A percentile compares a stretch with the other conserved stretches of the same genome.
These are phyloP conservation scores for Opisthocomus hoazin DNA, from an alignment of 2,113 vertebrate genomes.

Conservation along the genomic window DNA sequence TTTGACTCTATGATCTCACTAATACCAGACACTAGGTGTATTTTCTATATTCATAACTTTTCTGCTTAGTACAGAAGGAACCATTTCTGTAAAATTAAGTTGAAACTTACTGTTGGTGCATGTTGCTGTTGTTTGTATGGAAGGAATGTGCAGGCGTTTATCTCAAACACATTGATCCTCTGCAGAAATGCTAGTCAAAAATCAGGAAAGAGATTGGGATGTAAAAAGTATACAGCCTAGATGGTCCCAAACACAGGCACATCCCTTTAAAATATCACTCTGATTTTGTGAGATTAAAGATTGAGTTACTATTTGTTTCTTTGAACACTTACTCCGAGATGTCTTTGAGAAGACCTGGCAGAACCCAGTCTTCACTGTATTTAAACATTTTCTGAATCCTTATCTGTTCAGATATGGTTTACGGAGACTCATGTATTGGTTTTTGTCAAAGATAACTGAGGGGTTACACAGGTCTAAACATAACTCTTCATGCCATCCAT, in stretches of 20 bases:
- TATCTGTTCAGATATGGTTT: background rate
- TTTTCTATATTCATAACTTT: background rate
- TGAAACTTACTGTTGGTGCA: background rate
- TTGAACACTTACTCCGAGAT: background rate
- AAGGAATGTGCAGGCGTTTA: background rate
- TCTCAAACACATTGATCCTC: background rate
- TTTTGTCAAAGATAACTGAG: slow-evolving; percentile 44
- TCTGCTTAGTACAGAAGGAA: background rate
- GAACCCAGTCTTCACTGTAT: background rate
- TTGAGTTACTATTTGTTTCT: background rate
- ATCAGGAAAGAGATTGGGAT: background rate
- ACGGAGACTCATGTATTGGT: background rate
- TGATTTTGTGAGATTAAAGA: background rate
- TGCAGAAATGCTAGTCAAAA: background rate
- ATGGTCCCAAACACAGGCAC: background rate
- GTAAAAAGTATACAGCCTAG: background rate
- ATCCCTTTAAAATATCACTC: background rate
- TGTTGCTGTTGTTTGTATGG: background rate
- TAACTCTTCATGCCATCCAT: slow-evolving; percentile 8
- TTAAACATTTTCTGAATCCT: background rate
- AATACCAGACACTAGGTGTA: background rate
- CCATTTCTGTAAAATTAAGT: background rate
- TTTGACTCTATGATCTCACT: too few species aligned
- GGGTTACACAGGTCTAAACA: background rate
- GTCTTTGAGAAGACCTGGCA: background rate